A percentile compares a stretch with the other conserved stretches of the same genome.
Conservation (phyloP, 2,797 vertebrate species). For the Saguinus oedipus region DNA sequence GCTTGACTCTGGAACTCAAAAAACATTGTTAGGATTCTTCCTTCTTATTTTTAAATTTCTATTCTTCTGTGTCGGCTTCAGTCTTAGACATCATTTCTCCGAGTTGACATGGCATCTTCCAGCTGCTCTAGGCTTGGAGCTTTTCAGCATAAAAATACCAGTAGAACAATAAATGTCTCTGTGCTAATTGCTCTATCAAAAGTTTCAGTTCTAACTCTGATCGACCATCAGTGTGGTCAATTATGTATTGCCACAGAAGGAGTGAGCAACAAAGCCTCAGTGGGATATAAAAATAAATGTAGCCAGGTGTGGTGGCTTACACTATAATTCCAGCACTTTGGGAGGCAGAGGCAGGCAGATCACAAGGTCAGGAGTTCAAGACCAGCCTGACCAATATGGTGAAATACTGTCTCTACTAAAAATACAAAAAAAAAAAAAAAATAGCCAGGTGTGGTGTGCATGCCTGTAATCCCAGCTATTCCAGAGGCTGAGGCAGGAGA, state of each 20-base stretch:
- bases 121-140: not conserved
- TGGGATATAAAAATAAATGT: not conserved
- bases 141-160: not conserved
- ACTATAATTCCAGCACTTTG: too few species aligned
- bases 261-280: not conserved
- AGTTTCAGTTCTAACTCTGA: not conserved
- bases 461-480: too few species aligned
- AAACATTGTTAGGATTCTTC: not conserved
- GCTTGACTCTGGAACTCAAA: not conserved
- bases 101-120: too few species aligned
- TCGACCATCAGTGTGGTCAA: not conserved
- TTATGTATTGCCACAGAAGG: not conserved
- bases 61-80: not conserved
- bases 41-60: not conserved
- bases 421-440: too few species aligned
- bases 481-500: too few species aligned
- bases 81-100: not conserved
- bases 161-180: not conserved
- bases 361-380: too few species aligned
- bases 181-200: not conserved
- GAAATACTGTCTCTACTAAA: too few species aligned
- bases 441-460: too few species aligned
- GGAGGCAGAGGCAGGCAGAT: too few species aligned
- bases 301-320: too few species aligned
- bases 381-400: too few species aligned